phyloP scores from a whole-genome alignment of 1,140 invertebrate species.

The Cepaea nemoralis region DNA sequence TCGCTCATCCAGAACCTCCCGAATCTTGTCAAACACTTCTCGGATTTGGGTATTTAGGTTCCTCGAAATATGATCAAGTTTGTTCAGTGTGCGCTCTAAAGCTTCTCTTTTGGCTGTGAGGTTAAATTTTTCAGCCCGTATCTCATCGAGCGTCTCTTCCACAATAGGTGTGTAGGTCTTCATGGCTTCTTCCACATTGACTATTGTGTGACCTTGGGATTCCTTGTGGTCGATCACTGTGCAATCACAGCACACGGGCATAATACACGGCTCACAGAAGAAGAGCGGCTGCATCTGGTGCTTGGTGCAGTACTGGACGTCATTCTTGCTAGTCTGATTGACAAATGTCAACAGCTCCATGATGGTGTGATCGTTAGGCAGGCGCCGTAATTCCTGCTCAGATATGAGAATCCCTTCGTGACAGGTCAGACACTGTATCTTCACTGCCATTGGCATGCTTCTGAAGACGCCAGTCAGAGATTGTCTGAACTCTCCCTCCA shows the following conservation, averaged over 20 bases:
- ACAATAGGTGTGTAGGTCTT: constrained; percentile 64
- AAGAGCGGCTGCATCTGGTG: constrained; percentile 68
- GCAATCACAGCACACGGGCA: constrained; percentile 69
- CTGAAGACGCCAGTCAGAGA: constrained; percentile 64
- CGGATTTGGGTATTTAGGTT: constrained; percentile 59
- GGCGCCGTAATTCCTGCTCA: constrained; percentile 59
- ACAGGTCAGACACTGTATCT: constrained; percentile 81
- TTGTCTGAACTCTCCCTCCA: constrained; percentile 66
- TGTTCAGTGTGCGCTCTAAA: constrained; percentile 57
- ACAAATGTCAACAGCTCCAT: constrained; percentile 62
- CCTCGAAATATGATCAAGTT: constrained; percentile 59
- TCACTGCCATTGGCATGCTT: constrained; percentile 64
- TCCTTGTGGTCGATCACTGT: constrained; percentile 68
- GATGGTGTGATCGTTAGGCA: constrained; percentile 67
- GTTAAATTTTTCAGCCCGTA: constrained; percentile 50
- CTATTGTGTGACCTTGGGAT: constrained; percentile 63
- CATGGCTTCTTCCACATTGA: constrained; percentile 66
- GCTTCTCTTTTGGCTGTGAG: constrained; percentile 55
- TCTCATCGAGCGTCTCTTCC: constrained; percentile 59
- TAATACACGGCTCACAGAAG: constrained; percentile 68
- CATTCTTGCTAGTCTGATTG: constrained; percentile 55
- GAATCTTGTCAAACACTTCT: constrained; percentile 61
- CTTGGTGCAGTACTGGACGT: constrained; percentile 64
- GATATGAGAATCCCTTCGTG: constrained; percentile 94
- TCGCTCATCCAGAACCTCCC: constrained; percentile 59